These are phyloP conservation scores for Octopus bimaculoides DNA, from an alignment of 1,140 invertebrate species.

Conservation along the genomic window DNA sequence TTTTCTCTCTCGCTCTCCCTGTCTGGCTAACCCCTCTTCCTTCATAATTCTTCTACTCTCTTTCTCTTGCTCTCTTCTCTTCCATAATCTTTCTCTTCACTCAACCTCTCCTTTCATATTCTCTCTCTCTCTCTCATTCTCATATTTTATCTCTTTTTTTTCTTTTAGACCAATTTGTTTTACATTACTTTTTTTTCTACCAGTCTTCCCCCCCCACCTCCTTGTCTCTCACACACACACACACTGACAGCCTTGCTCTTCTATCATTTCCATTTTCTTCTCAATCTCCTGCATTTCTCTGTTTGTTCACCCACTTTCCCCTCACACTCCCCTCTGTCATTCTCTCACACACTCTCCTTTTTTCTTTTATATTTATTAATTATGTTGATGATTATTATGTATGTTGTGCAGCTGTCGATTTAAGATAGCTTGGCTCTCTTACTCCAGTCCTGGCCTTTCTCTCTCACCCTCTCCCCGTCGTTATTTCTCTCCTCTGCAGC, in stretches of 20 bases:
- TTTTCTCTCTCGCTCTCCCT: background rate
- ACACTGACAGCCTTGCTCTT: background rate
- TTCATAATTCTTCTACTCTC: background rate
- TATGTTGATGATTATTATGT: too few relatives aligned
- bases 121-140: background rate
- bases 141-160: background rate
- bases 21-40: background rate
- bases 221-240: background rate
- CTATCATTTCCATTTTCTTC: background rate
- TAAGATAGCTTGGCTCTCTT: too few relatives aligned
- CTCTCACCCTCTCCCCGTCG: too few relatives aligned
- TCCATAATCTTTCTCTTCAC: background rate
- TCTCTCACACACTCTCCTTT: background rate
- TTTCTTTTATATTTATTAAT: background rate
- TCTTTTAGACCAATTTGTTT: background rate
- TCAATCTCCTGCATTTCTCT: background rate
- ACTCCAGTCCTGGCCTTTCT: too few relatives aligned
- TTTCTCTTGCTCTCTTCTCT: background rate
- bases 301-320: too few relatives aligned
- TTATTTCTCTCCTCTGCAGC: too few relatives aligned
- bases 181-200: background rate
- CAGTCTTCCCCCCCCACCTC: conserved; percentile 1
- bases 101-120: background rate
- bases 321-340: background rate
- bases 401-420: too few relatives aligned